Base-by-base conservation (phyloP, 2,888 invertebrate genomes). In the Polydesmus complanatus region DNA sequence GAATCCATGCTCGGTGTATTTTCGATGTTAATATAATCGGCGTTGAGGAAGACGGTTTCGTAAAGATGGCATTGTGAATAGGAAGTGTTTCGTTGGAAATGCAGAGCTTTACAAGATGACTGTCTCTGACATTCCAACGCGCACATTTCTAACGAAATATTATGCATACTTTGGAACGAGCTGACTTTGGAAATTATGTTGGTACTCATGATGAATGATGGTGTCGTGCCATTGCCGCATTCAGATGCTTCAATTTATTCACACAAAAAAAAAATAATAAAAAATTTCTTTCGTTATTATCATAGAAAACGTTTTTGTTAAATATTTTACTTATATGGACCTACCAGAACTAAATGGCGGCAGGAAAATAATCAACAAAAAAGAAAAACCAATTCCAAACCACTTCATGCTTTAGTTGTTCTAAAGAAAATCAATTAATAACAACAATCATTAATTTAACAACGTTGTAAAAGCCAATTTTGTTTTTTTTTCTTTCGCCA, bases 161-260 rank as follows among this genome's bases (percentile, higher is more conserved):
- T 52, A 18, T 21, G 3, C 21, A 25, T 19, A 11, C 22, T 58
- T 14, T 19, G n/a, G 27, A 27, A 58, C 18, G 19, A n/a, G 1
- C 22, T 26, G 14, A 37, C 26, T 22, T 27, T 58, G 22, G 18
- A 14, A 19, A 52, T 25, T 1, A 58, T 14, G 37, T 58, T 52
- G n/a, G 58, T 52, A 1, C 52, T 49, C 27, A 58, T 26, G 3
- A 58, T 22, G 19, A 58, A 58, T 14, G 37, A 37, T 27, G 58
- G 14, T 26, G 26, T 27, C 14, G 18, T 27, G 5, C 58, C 58
- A 52, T 1, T 58, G n/a, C 27, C 19, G 27, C 58, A n/a, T 14
- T n/a, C 11, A 47, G 48, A 47, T 47, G 11, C 48, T 47, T 11
- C 48, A 47, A 51, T 8, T 19, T 22, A 51, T 14, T 14, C n/a